phyloP scores from a whole-genome alignment of 2,888 invertebrate genomes.

The Drosophila pegasa region DNA sequence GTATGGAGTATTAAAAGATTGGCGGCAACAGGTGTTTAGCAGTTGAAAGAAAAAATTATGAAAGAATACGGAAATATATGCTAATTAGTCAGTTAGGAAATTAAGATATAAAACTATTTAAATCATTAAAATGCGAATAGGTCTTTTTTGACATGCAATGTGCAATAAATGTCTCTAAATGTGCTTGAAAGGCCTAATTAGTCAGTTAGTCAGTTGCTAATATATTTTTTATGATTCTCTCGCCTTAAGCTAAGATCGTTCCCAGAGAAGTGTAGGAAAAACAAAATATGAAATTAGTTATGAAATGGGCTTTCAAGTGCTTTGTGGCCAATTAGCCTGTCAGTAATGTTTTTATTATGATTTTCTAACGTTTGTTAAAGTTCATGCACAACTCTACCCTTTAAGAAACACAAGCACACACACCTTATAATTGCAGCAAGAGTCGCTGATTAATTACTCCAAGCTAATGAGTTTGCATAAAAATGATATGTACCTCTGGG shows the following conservation, averaged over 20 bases:
- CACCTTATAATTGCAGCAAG: slow-evolving; percentile 12
- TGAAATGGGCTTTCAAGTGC: not conserved
- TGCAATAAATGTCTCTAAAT: not conserved
- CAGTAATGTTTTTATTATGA: slow-evolving; percentile 1
- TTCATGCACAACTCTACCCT: not conserved
- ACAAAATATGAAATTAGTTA: slow-evolving; percentile 1
- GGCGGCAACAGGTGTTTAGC: not conserved
- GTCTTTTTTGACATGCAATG: not conserved
- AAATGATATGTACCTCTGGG: slow-evolving; percentile 10
- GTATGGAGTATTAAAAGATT: not conserved
- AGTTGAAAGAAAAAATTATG: not conserved
- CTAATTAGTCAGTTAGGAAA: not conserved
- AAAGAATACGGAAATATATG: not conserved
- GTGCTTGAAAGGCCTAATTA: slow-evolving; percentile 5
- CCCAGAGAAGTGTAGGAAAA: slow-evolving; percentile 4
- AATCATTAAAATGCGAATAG: not conserved
- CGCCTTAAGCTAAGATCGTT: slow-evolving; percentile 9
- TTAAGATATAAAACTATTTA: too few relatives aligned
- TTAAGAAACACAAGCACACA: slow-evolving; percentile 5
- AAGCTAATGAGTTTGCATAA: slow-evolving; percentile 41
- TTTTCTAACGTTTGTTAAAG: slow-evolving; percentile 1
- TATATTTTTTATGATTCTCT: slow-evolving; percentile 8
- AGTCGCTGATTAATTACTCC: slow-evolving; percentile 1
- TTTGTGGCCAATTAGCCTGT: not conserved
- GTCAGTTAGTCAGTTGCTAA: not conserved